Evolutionary conservation across 2,113 vertebrate genomes (phyloP).

Genomic region (Pseudorhombus dupliciocellatus): DNA sequence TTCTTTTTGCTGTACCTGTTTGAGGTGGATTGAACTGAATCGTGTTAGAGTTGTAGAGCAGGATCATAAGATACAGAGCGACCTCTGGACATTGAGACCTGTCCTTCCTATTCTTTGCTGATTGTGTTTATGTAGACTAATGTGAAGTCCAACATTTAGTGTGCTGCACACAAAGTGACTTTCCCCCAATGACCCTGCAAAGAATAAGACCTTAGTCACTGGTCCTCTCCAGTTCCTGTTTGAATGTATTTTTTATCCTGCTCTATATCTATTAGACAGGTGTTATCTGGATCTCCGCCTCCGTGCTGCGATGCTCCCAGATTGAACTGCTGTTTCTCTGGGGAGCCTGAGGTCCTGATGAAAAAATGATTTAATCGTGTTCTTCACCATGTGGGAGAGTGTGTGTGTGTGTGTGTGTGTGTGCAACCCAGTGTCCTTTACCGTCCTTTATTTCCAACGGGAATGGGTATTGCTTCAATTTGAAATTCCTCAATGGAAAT

Average conservation of each 20-base stretch:
- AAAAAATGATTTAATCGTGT: constrained; percentile 45
- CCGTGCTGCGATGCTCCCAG: constrained; percentile 32
- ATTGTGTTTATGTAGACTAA: no score
- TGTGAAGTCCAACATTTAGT: no score
- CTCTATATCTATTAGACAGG: constrained; percentile 18
- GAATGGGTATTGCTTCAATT: constrained; percentile 42
- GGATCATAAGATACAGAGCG: no score
- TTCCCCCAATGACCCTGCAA: neutral
- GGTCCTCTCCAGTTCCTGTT: neutral
- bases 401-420: neutral
- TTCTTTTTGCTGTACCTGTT: no score
- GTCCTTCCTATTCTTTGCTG: no score
- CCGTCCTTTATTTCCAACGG: constrained; percentile 49
- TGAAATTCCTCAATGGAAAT: constrained; percentile 39
- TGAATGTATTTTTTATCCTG: constrained; percentile 3
- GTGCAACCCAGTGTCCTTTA: constrained; percentile 14
- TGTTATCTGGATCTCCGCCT: constrained; percentile 15
- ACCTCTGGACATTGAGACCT: no score
- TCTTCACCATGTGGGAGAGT: constrained; percentile 5
- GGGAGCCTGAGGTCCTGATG: constrained; percentile 42
- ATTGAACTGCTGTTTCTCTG: constrained; percentile 33
- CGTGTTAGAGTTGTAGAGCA: no score
- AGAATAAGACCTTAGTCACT: neutral
- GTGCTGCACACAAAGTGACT: neutral
- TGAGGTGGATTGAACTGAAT: no score